Evolutionary conservation across 1,140 invertebrate genomes (phyloP), one percentile per base, ranked within the genome.

Genomic region (Drosophila elegans): DNA sequence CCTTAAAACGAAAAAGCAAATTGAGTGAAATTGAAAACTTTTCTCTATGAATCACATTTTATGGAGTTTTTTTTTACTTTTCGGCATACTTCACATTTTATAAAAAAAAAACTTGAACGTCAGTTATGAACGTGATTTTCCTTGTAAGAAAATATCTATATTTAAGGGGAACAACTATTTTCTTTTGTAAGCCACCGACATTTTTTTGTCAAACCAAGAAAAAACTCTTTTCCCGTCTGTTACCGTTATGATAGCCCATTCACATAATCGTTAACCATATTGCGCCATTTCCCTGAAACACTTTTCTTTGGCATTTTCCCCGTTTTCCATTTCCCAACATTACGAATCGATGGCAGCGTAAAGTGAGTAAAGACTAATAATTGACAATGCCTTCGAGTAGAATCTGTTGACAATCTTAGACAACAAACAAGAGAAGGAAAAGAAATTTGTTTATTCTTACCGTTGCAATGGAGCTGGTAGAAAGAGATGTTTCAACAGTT

Each of bases 371-470:
- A 21, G 39, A 5, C 29, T 64, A 36, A 71, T 57, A 57, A 71
- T 48, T 71, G 64, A 57, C 36, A 71, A 34, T 69, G 25, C 29
- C 41, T 39, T 21, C 12, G 2, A 53, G 42, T 49, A 29, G 29
- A 45, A 54, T 54, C 63, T 69, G 66, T 71, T 71, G 67, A 71
- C 67, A 71, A 41, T 48, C 42, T 16, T 32, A 68, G 25, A 53
- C 21, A 51, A 68, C 41, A 57, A 45, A 7, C 34, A 9, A 72
- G 53, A 13, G 5, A 16, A 4, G 16, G 3, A 2, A 44, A 21
- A 6, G 25, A 48, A 25, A 69, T 45, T 60, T 73, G 62, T 51
- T 29, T 67, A 51, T 64, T 67, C 63, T 36, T 25, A 7, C 16
- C 27, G n/a, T 16, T 69, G 41, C 49, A 69, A 39, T 48, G 42